Evolutionary conservation across 1,140 invertebrate genomes (phyloP).

Genomic region (Drosophila asahinai): DNA sequence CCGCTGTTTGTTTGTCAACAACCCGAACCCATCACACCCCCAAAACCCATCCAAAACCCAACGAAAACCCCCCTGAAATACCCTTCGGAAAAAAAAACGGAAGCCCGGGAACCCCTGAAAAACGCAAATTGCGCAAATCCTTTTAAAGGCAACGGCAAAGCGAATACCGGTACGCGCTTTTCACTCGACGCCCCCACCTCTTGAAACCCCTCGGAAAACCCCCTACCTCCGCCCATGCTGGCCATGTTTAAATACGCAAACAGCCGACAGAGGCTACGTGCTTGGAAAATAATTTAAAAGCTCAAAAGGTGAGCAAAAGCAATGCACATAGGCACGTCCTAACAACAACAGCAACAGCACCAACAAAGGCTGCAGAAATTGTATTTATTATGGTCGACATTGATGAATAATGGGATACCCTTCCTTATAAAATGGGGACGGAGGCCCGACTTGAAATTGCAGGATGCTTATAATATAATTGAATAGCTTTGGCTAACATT

Average conservation of each 20-base stretch:
- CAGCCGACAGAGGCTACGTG: slow-evolving; percentile 81
- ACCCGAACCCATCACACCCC: slow-evolving; percentile 46
- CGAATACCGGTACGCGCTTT: slow-evolving; percentile 64
- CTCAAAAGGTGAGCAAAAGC: slow-evolving; percentile 84
- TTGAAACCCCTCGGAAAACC: slow-evolving; percentile 3
- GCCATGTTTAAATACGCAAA: slow-evolving; percentile 83
- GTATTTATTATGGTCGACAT: slow-evolving; percentile 34
- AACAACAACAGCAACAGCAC: slow-evolving; percentile 40
- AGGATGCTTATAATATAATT: no score
- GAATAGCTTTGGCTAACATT: no score
- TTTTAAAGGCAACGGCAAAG: slow-evolving; percentile 71
- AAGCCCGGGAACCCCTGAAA: slow-evolving; percentile 17
- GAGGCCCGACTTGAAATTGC: no score
- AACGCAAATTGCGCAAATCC: slow-evolving; percentile 80
- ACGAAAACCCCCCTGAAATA: not conserved
- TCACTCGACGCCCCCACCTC: slow-evolving; percentile 16
- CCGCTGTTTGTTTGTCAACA: slow-evolving; percentile 79
- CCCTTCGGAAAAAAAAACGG: slow-evolving; percentile 14
- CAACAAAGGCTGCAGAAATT: slow-evolving; percentile 37
- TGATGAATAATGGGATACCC: slow-evolving; percentile 43
- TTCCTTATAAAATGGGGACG: not conserved
- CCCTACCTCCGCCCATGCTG: slow-evolving; percentile 2
- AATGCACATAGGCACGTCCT: slow-evolving; percentile 80
- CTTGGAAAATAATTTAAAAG: slow-evolving; percentile 85
- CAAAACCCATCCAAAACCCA: slow-evolving; percentile 9